Base-by-base conservation (phyloP, 2,113 vertebrate species). In the Rhizomys pruinosus region DNA sequence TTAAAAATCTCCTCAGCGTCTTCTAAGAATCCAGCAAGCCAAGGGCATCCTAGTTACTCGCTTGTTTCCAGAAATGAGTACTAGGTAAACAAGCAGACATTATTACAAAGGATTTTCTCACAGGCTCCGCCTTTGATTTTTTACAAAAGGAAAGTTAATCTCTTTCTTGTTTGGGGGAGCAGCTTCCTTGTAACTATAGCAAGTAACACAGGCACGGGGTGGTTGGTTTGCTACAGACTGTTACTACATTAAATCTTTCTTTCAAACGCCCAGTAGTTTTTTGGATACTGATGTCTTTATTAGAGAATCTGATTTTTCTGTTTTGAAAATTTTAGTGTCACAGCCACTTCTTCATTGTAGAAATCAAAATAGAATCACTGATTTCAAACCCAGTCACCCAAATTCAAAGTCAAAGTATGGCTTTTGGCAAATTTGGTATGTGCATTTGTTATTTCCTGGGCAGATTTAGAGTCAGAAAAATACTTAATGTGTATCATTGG, bases 161-260 rank as follows among this genome's bases (percentile, higher is more conserved):
- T 1, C 3, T 64, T 77, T 23, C 68, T 80, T 80, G 29, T 4
- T 73, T 92, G 90, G 8, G 22, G 5, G 8, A 84, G 4, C 90
- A 96, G 95, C 39, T 55, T 94, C 92, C 88, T 93, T 93, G 47
- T n/a, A 86, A 82, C 1, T 86, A 39, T 68, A 76, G 66, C 47
- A 91, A 96, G 72, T 93, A 96, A 89, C 95, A 96, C 93, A 95
- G 23, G 19, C 7, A 3, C 5, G 5, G n/a, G 6, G 6, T 1
- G 0, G 19, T 13, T 22, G 12, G 1, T 47, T 61, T 42, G 42
- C n/a, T 52, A 44, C 12, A 57, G 32, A 4, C 59, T 55, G 4
- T 87, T 55, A 77, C 19, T 15, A 72, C 39, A 12, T 15, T 34
- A 66, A 47, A 93, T 17, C 20, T 76, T 32, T 34, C 76, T 94